A percentile compares a stretch with the other conserved stretches of the same genome.
Conservation (phyloP, 2,113 vertebrate species). For the Dasyornis broadbenti region DNA sequence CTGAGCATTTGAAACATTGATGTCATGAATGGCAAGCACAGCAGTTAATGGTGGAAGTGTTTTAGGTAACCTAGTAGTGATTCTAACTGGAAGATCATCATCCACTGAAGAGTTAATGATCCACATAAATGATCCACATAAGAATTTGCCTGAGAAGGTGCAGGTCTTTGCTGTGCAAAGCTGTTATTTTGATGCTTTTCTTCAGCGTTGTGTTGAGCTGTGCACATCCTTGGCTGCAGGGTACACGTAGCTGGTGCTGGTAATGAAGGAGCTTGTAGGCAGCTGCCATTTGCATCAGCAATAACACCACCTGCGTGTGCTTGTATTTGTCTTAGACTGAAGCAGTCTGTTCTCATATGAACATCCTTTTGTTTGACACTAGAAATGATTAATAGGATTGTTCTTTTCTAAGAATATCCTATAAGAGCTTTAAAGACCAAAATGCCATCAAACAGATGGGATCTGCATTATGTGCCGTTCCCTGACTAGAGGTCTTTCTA, state of each 20-base stretch:
- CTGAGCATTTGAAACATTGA: neutral
- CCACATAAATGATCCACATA: neutral
- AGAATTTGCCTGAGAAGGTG: neutral
- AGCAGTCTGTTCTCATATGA: neutral
- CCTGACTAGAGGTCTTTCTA: neutral
- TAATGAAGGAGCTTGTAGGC: neutral
- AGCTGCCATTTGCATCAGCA: neutral
- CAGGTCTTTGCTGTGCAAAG: neutral
- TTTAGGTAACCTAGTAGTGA: neutral
- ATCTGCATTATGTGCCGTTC: neutral
- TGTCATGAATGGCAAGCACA: neutral
- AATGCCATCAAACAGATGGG: neutral
- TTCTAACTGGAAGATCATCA: neutral
- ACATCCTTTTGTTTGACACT: neutral
- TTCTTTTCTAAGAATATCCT: neutral
- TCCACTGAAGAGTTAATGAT: neutral
- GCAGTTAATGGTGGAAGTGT: neutral
- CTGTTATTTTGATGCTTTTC: neutral
- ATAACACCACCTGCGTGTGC: neutral
- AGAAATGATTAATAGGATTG: conserved; percentile 18
- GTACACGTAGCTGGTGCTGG: neutral
- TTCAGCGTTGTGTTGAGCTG: neutral
- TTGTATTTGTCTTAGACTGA: neutral
- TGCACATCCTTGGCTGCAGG: neutral
- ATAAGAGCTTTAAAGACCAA: neutral